These are phyloP conservation scores for Clinocottus analis DNA, from an alignment of 2,113 vertebrate species.

Conservation along the genomic window DNA sequence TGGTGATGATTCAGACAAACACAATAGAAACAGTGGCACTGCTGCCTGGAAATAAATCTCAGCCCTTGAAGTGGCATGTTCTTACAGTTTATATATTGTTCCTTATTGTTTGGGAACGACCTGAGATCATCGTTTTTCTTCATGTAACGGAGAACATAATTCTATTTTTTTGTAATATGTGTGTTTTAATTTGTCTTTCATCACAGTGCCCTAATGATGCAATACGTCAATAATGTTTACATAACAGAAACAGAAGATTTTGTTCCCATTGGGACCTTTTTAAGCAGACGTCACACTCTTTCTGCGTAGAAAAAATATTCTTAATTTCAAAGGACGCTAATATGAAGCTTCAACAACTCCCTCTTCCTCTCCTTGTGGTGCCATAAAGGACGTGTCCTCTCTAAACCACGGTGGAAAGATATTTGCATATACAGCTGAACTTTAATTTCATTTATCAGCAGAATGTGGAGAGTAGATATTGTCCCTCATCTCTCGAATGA, in stretches of 20 bases:
- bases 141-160: neutral
- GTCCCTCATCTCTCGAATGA: neutral
- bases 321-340: neutral
- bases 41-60: neutral
- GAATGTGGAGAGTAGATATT: neutral
- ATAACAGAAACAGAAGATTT: neutral
- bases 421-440: conserved; percentile 3
- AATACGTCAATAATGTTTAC: neutral
- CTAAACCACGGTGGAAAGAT: neutral
- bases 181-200: neutral
- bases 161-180: neutral
- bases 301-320: neutral
- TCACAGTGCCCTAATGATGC: neutral
- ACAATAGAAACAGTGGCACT: neutral
- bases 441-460: neutral
- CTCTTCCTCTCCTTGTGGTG: too few relatives aligned
- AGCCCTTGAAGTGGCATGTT: neutral
- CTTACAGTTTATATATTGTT: neutral
- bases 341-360: neutral
- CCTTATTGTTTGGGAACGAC: neutral
- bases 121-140: too few relatives aligned
- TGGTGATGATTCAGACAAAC: conserved; percentile 37
- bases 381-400: neutral
- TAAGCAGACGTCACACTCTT: neutral
- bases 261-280: neutral